Evolutionary conservation across 2,113 vertebrate genomes (phyloP), one percentile per base, ranked within the genome.

Genomic region (Chaenogobius annularis): DNA sequence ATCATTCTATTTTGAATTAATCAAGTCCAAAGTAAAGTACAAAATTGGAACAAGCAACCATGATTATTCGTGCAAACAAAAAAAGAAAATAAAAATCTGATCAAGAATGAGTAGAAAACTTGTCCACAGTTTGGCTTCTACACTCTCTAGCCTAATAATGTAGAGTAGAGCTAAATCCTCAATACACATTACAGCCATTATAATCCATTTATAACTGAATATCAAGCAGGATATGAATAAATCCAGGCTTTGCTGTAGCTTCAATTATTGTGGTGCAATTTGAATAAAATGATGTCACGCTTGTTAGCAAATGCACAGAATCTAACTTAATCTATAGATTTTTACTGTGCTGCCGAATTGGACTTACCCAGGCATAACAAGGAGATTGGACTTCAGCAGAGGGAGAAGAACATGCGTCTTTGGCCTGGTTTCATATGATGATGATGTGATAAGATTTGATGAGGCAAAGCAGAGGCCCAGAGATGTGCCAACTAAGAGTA

Each of bases 361-460:
- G 59, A 20, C n/a, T 66, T 14, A 55, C 8, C n/a, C 19, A 65
- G 23, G 1, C 40, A 40, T 46, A 23, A 66, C n/a, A 44, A 75
- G n/a, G 7, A 20, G 58, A 68, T 3, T 56, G 44, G n/a, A 68
- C 50, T 55, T 26, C 4, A 63, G 80, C 55, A 5, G 26, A 63
- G n/a, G n/a, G 79, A 44, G 58, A 76, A 58, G 40, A 26, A 7
- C 58, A 17, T 22, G 23, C 9, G 46, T 31, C 64, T 74, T 74
- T 67, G 59, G 59, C 14, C 69, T 72, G 22, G 72, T 82, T 80
- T 48, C 20, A 44, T 67, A 0, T 23, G 31, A 11, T 43, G 31
- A 11, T 47, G 23, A 78, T 59, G 44, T 66, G 66, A 73, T 74
- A 31, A 46, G 64, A 77, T 48, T 61, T 68, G 73, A 82, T 77